Evolutionary conservation across 2,888 invertebrate genomes (phyloP), one percentile per base, ranked within the genome.

Genomic region (Drepanosiphum platanoidis): DNA sequence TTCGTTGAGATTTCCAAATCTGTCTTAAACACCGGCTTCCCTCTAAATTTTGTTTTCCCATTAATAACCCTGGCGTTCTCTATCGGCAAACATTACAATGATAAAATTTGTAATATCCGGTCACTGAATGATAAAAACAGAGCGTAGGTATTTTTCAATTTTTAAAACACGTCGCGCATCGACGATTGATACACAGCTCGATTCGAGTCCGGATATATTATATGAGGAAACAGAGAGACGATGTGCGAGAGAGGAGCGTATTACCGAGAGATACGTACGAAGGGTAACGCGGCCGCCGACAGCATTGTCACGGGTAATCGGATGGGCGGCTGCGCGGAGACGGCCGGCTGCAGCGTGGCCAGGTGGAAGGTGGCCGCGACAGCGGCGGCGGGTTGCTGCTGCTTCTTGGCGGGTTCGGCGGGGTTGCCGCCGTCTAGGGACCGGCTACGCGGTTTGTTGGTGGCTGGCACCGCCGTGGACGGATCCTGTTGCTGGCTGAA

Each of bases 361-460:
- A 84, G 58, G 11, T 84, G 83, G 36, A 84, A 84, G 8, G 83
- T 75, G 30, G 83, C 83, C 36, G 34, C 46, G 4, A 32, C 32
- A 22, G 42, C 7, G 3, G 58, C n/a, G 52, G 52, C n/a, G 13
- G 4, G 42, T 27, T 46, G 42, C 22, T 36, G 70, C 30, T 71
- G 70, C 3, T 71, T 52, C 18, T 39, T 71, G 81, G 30, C 39
- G 9, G 36, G 22, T 13, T 71, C 71, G 22, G 30, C 52, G 46
- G 83, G 83, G 36, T 22, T 84, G 36, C 75, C 83, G 30, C 52
- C 68, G 89, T 95, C 95, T 89, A 95, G 90, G 1, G 94, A 95
- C 87, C 94, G 91, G 89, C 94, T 94, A 82, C 94, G 91, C 15
- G 93, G 94, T 88, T 94, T 94, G 87, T 91, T 90, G 32, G 89